Evolutionary conservation across 2,113 vertebrate genomes (phyloP), one percentile per base, ranked within the genome.

Genomic region (Leptocoma aspasia): DNA sequence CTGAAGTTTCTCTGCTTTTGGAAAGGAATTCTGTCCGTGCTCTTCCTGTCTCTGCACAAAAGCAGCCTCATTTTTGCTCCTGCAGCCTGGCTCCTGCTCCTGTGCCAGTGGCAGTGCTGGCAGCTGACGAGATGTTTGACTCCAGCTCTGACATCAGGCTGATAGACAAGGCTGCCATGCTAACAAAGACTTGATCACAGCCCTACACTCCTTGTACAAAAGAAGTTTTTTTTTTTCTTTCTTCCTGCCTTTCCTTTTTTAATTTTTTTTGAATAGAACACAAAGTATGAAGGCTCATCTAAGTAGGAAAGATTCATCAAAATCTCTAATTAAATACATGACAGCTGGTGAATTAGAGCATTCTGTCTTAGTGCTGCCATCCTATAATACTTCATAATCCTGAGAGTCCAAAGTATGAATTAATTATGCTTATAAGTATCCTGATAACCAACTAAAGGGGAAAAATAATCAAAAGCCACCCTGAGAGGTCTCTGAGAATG

Each of bases 301-400:
- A 93, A 96, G 97, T 85, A 96, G 95, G 78, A 90, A 96, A 97
- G 97, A 97, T 96, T 97, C 96, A 94, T 98, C 93, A 96, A 90
- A 97, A 97, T 97, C 97, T 98, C 97, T 98, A 98, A 98, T 98
- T 98, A 98, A 98, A 97, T 97, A 98, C 97, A 97, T 94, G 96
- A 96, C 98, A 98, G 98, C 97, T 98, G 97, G 96, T 96, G 97
- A 97, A 98, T 97, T 97, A 98, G 95, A 97, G 97, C 93, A 87
- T 98, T 97, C 97, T 98, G 97, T 98, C 97, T 98, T 97, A 87
- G 97, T 1, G 9, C 95, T 97, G 94, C 96, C 95, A 95, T 97
- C 90, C 90, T 97, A 69, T 97, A 98, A 98, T 97, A 94, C 97
- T 97, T 97, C 92, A 97, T 98, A 98, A 98, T 98, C 97, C 97